Conservation (phyloP, 2,888 invertebrate genomes). For the Hypomecis punctinalis region DNA sequence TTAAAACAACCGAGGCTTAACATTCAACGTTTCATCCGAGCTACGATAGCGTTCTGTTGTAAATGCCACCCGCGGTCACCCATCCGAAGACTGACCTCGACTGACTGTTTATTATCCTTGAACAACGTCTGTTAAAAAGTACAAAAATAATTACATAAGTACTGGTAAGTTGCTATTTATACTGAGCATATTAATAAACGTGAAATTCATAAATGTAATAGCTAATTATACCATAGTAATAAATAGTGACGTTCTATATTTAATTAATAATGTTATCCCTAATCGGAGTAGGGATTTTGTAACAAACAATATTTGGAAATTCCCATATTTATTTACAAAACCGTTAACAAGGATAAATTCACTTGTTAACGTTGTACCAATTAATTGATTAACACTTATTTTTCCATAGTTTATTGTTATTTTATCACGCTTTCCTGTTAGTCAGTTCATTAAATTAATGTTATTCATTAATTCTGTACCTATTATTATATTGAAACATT, state of each 20-base stretch:
- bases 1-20: no score
- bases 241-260: not conserved
- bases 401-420: conserved; percentile 45
- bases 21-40: no score
- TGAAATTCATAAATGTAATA: not conserved
- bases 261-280: not conserved
- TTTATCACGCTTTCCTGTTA: conserved; percentile 51
- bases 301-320: conserved; percentile 41
- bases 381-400: conserved; percentile 46
- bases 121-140: no score
- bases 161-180: no score
- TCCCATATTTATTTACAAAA: conserved; percentile 38
- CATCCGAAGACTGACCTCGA: no score
- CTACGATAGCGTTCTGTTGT: no score
- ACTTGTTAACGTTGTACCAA: conserved; percentile 29
- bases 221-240: not conserved
- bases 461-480: conserved; percentile 14
- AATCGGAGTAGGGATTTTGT: conserved; percentile 11
- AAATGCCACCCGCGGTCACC: no score
- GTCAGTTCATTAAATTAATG: conserved; percentile 28
- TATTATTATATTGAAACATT: conserved; percentile 11
- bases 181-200: no score
- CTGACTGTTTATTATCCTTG: no score
- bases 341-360: conserved; percentile 47
- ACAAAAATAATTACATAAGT: no score